A percentile compares a stretch with the other conserved stretches of the same genome.
These are phyloP conservation scores for Rissa tridactyla DNA, from an alignment of 2,113 vertebrate species.

Conservation along the genomic window DNA sequence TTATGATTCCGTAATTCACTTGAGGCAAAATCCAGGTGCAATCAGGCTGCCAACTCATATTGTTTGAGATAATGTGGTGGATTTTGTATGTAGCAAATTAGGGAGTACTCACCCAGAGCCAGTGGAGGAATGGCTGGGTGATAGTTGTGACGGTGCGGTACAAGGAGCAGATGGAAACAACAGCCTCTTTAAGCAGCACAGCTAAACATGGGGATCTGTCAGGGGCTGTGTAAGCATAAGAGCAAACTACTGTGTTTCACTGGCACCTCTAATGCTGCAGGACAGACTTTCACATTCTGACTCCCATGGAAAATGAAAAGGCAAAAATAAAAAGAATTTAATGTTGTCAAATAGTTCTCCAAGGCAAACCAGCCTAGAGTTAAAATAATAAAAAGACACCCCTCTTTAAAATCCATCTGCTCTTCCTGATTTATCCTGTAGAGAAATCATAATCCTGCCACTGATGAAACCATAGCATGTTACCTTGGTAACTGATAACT, in stretches of 20 bases:
- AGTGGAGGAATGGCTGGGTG: not conserved
- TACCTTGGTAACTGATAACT: constrained; percentile 65
- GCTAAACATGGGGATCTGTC: not conserved
- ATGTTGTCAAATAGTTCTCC: not conserved
- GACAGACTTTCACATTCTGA: not conserved
- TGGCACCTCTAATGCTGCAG: not conserved
- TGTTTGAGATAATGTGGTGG: not conserved
- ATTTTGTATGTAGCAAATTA: not conserved
- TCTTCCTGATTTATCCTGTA: constrained; percentile 36
- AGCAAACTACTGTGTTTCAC: not conserved
- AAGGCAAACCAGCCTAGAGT: not conserved
- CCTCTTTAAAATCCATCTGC: constrained; percentile 9
- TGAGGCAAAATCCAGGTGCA: not conserved
- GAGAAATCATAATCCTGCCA: constrained; percentile 54
- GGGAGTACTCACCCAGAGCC: not conserved
- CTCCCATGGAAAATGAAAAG: not conserved
- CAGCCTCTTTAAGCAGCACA: not conserved
- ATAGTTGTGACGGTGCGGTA: not conserved
- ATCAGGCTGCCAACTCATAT: not conserved
- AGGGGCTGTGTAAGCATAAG: not conserved
- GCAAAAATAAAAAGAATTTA: not conserved
- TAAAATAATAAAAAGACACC: not conserved
- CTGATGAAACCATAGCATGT: constrained; percentile 56
- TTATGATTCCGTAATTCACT: fast-evolving
- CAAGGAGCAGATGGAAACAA: not conserved